Percentiles rank a stretch among this genome's conserved stretches.
Conservation (phyloP, 2,113 vertebrate genomes). For the Psophia crepitans region DNA sequence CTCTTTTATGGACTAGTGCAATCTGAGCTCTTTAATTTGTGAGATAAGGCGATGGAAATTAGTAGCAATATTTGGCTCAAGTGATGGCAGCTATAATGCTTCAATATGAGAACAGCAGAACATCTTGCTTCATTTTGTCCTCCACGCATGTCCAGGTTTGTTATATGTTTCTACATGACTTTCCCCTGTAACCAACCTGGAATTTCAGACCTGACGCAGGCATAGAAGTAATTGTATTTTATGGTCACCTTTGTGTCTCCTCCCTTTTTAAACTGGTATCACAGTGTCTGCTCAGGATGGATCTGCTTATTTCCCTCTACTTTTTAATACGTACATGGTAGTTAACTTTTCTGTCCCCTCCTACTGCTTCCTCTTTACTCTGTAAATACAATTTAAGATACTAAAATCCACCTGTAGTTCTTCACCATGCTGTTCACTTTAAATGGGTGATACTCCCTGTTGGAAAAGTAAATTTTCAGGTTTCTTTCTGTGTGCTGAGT, state of each 20-base stretch:
- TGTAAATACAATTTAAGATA: neutral
- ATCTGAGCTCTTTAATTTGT: neutral
- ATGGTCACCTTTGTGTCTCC: neutral
- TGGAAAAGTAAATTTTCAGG: neutral
- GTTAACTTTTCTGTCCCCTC: neutral
- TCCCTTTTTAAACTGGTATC: neutral
- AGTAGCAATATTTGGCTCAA: neutral
- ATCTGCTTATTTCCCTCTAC: neutral
- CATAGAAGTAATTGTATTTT: neutral
- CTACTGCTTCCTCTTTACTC: neutral
- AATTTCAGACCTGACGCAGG: neutral
- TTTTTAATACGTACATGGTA: neutral
- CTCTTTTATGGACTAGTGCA: neutral
- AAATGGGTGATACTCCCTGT: neutral
- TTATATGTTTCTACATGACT: neutral
- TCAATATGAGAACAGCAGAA: neutral
- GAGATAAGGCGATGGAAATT: neutral
- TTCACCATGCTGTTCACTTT: neutral
- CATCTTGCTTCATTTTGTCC: neutral
- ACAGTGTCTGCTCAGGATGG: neutral
- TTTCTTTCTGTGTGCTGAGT: neutral
- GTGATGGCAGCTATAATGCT: neutral
- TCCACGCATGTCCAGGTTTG: rapidly evolving
- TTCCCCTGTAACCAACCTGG: neutral
- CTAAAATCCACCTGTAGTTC: neutral